Evolutionary conservation across 1,140 invertebrate species (phyloP).

Genomic region (Caenorhabditis briggsae): DNA sequence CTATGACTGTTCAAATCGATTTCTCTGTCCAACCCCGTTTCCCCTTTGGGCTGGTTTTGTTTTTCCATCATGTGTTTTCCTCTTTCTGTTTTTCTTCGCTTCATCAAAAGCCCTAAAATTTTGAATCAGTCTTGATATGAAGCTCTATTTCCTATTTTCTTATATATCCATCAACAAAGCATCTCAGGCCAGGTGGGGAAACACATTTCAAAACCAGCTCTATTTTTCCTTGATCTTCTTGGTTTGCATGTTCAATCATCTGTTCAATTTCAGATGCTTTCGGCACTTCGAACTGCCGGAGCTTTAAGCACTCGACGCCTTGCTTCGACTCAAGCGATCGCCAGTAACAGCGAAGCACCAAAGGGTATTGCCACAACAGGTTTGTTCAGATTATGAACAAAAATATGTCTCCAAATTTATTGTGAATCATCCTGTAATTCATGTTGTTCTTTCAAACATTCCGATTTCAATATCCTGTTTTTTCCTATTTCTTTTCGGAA

Average conservation of each 20-base stretch:
- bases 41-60: constrained; percentile 16
- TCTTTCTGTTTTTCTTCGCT: not conserved
- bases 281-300: constrained; percentile 44
- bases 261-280: constrained; percentile 24
- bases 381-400: not conserved
- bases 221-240: not conserved
- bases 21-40: not conserved
- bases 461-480: not conserved
- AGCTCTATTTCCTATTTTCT: too few relatives aligned
- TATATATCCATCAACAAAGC: too few relatives aligned
- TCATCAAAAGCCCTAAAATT: not conserved
- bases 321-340: constrained; percentile 53
- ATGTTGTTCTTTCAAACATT: constrained; percentile 3
- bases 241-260: not conserved
- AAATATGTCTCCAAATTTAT: not conserved
- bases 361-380: constrained; percentile 70
- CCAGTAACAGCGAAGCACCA: constrained; percentile 64
- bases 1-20: constrained; percentile 36
- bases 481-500: too few relatives aligned
- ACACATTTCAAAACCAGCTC: too few relatives aligned
- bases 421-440: too few relatives aligned
- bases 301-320: not conserved
- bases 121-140: too few relatives aligned
- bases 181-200: too few relatives aligned
- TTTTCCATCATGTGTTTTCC: constrained; percentile 3